These are phyloP conservation scores for Metridium senile DNA, from an alignment of 92 coral and sea anemone species.

Conservation along the genomic window DNA sequence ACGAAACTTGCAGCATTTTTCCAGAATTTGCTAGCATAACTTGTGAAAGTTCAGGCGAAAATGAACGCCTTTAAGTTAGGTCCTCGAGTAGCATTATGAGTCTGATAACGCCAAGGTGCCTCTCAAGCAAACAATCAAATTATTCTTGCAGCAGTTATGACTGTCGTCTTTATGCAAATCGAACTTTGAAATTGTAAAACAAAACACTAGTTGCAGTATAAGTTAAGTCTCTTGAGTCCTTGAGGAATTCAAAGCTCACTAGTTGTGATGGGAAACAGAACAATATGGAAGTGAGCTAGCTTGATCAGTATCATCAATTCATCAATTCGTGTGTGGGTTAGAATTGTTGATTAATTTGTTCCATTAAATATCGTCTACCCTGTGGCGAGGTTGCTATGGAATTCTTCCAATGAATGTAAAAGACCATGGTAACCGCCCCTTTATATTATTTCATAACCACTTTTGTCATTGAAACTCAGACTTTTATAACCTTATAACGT, in stretches of 20 bases:
- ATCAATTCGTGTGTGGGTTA: neutral
- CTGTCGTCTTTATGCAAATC: neutral
- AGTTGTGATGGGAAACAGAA: no score
- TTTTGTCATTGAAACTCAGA: no score
- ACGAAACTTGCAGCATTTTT: slow-evolving; percentile 6
- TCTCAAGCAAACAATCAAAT: neutral
- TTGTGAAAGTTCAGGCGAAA: neutral
- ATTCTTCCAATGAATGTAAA: neutral
- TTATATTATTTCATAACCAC: no score
- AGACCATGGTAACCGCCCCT: neutral
- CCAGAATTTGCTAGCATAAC: neutral
- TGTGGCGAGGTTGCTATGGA: neutral
- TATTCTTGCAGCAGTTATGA: neutral
- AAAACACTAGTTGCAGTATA: no score
- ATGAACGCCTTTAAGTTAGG: neutral
- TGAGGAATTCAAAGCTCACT: no score
- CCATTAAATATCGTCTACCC: slow-evolving; percentile 2
- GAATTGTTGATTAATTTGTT: slow-evolving; percentile 5
- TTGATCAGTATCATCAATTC: neutral
- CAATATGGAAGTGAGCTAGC: no score
- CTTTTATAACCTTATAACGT: no score
- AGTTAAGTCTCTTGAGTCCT: no score
- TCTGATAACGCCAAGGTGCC: neutral
- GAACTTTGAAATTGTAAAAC: no score
- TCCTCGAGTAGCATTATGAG: neutral